Percentiles rank a stretch among this genome's conserved stretches.
phyloP scores from a whole-genome alignment of 2,797 vertebrate genomes.

The Dicrostonyx torquatus region DNA sequence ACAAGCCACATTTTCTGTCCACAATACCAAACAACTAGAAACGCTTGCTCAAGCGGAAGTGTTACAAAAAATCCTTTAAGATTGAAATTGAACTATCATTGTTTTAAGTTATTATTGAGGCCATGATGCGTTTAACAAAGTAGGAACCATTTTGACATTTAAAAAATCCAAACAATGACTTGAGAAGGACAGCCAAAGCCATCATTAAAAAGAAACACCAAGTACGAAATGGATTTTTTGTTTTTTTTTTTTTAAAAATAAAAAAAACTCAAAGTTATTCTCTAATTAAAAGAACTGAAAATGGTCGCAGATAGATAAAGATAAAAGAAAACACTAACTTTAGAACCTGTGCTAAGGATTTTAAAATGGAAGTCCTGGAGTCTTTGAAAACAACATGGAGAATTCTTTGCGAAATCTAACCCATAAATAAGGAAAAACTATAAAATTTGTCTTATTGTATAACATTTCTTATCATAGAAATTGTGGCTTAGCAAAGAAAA shows the following conservation, averaged over 20 bases:
- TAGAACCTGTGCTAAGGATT: slow-evolving; percentile 29
- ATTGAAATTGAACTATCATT: slow-evolving; percentile 41
- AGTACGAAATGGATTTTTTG: background rate
- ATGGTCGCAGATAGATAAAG: background rate
- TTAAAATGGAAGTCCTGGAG: background rate
- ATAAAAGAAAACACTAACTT: slow-evolving; percentile 30
- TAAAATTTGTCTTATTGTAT: slow-evolving; percentile 6
- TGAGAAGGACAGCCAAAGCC: background rate
- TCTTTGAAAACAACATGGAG: background rate
- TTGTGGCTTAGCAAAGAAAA: slow-evolving; percentile 12
- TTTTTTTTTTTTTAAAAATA: background rate
- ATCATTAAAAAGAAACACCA: slow-evolving; percentile 32
- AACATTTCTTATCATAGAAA: background rate
- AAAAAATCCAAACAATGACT: background rate
- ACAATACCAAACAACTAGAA: slow-evolving; percentile 45
- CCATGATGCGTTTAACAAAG: slow-evolving; percentile 23
- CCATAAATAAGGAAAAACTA: background rate
- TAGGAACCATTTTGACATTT: background rate
- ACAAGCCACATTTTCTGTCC: background rate
- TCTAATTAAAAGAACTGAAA: background rate
- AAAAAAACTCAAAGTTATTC: slow-evolving; percentile 14
- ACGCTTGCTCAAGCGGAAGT: background rate
- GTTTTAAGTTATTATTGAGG: slow-evolving; percentile 14
- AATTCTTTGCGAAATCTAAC: background rate
- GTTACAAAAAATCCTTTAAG: slow-evolving; percentile 31